phyloP scores from a whole-genome alignment of 2,113 vertebrate genomes.

The Festucalex cinctus region DNA sequence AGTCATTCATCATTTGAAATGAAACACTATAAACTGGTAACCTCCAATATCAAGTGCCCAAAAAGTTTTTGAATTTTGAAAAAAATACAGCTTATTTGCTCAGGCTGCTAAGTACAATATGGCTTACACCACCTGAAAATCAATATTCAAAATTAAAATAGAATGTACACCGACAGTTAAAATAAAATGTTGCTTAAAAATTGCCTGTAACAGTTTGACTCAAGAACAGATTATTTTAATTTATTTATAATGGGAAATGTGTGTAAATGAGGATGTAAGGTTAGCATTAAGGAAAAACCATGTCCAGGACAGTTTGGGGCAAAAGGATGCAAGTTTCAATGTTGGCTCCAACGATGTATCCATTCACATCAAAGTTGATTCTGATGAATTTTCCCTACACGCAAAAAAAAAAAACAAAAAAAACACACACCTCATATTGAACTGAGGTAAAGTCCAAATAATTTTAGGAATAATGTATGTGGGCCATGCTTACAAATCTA shows the following conservation, averaged over 20 bases:
- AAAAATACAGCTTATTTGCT: no score
- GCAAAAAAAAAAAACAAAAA: neutral
- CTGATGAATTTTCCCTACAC: constrained; percentile 94
- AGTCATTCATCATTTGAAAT: neutral
- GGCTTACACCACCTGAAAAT: no score
- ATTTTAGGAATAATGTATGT: neutral
- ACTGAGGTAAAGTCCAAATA: neutral
- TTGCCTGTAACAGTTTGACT: no score
- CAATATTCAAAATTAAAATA: no score
- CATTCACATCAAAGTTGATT: constrained; percentile 98
- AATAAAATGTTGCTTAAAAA: no score
- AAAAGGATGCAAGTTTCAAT: constrained; percentile 96
- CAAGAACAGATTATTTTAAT: no score
- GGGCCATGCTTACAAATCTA: constrained; percentile 82
- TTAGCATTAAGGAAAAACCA: neutral
- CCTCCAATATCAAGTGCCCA: neutral
- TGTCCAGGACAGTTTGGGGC: neutral
- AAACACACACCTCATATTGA: neutral
- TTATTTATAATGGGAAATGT: neutral
- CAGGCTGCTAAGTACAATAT: no score
- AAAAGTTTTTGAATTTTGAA: no score
- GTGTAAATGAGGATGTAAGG: neutral
- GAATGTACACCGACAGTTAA: no score
- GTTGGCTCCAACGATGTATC: constrained; percentile 97
- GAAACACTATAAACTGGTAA: neutral